phyloP scores from a whole-genome alignment of 2,113 vertebrate species.

The Progne subis region DNA sequence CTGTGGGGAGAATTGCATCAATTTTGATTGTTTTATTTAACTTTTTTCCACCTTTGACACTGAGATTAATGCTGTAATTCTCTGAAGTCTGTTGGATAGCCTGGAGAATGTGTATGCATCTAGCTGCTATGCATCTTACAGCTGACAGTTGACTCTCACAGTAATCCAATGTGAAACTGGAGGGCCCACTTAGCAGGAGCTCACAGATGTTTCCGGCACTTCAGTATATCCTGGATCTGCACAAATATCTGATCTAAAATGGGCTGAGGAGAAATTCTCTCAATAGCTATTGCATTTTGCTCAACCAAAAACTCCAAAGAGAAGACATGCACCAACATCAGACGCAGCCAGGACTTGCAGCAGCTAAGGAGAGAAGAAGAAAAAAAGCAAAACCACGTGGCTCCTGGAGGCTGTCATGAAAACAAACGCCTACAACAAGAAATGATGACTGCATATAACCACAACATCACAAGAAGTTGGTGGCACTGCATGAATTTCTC shows the following conservation, averaged over 20 bases:
- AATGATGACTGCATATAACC: not conserved
- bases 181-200: not conserved
- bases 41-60: constrained; percentile 4
- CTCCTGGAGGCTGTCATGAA: not conserved
- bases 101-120: not conserved
- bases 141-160: not conserved
- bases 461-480: not conserved
- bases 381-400: not conserved
- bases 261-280: not conserved
- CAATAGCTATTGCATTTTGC: not conserved
- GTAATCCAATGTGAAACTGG: not conserved
- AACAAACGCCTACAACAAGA: accelerated
- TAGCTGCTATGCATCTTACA: not conserved
- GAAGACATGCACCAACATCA: not conserved
- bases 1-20: not conserved
- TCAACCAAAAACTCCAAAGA: not conserved
- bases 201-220: not conserved
- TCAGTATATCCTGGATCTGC: not conserved
- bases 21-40: constrained; percentile 41
- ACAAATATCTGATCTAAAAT: not conserved
- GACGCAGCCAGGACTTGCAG: not conserved
- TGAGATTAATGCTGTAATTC: not conserved
- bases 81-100: not conserved
- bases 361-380: not conserved
- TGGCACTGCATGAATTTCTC: not conserved